Evolutionary conservation across 2,888 invertebrate species (phyloP).

Genomic region (Macrophya alboannulata): DNA sequence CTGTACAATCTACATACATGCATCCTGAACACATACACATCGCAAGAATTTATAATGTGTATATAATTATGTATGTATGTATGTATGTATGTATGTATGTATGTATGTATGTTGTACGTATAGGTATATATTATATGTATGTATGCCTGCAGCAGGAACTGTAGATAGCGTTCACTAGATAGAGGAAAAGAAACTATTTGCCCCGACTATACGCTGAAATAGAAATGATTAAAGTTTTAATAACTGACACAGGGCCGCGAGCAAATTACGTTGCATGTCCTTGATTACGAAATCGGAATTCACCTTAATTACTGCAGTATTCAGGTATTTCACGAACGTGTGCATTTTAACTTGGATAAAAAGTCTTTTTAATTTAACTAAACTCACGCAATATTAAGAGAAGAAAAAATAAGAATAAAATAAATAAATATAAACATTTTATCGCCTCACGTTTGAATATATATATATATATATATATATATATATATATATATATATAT

Average conservation of each 20-base stretch:
- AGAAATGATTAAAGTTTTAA: slow-evolving; percentile 76
- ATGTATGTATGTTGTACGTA: slow-evolving; percentile 44
- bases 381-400: neutral
- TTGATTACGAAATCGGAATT: slow-evolving; percentile 64
- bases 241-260: slow-evolving; percentile 67
- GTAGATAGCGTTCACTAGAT: slow-evolving; percentile 5
- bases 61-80: slow-evolving; percentile 41
- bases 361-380: neutral
- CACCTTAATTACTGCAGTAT: slow-evolving; percentile 54
- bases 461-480: slow-evolving; percentile 21
- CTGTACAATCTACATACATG: slow-evolving; percentile 52
- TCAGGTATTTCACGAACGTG: neutral
- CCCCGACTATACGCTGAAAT: slow-evolving; percentile 70
- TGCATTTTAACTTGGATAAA: neutral
- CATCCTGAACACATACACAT: neutral
- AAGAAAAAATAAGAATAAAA: no score
- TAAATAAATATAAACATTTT: no score
- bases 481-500: no score
- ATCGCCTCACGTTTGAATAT: neutral
- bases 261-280: slow-evolving; percentile 63
- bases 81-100: no score
- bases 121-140: slow-evolving; percentile 16
- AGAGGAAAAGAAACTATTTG: slow-evolving; percentile 59
- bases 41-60: neutral
- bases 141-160: neutral